phyloP scores from a whole-genome alignment of 2,113 vertebrate genomes.

The Passer domesticus region DNA sequence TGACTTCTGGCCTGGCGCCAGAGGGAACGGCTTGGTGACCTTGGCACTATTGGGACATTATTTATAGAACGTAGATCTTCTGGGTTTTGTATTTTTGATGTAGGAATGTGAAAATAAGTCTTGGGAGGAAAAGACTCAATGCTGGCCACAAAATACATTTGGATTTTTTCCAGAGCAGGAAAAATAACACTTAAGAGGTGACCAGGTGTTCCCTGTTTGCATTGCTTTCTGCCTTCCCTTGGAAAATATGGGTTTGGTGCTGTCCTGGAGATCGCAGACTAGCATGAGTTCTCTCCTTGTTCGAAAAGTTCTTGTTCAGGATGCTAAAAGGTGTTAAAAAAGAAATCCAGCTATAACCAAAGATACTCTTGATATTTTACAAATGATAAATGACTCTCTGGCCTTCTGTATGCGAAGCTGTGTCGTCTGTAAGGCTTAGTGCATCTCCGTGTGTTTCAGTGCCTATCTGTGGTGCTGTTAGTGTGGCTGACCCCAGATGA shows the following conservation, averaged over 20 bases:
- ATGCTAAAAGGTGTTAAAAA: background rate
- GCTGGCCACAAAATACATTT: background rate
- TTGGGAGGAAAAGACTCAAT: background rate
- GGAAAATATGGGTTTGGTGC: background rate
- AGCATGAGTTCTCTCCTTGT: background rate
- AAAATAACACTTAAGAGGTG: background rate
- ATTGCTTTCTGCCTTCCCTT: background rate
- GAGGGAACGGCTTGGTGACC: background rate
- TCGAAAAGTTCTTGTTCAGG: background rate
- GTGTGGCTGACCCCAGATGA: accelerated
- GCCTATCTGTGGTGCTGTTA: background rate
- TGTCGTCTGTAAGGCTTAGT: background rate
- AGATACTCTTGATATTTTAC: background rate
- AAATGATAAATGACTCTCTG: background rate
- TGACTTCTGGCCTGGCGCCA: background rate
- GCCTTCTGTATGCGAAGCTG: background rate
- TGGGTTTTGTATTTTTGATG: conserved; percentile 35
- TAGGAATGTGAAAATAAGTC: background rate
- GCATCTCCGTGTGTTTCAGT: background rate
- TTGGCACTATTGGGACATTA: conserved; percentile 19
- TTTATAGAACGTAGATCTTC: conserved; percentile 37
- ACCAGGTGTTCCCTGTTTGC: background rate
- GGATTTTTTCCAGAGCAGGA: conserved; percentile 1
- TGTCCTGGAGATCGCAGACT: background rate
- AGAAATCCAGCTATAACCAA: background rate